These are phyloP conservation scores for Phyllotreta cruciferae DNA, from an alignment of 2,888 invertebrate genomes.

Conservation along the genomic window DNA sequence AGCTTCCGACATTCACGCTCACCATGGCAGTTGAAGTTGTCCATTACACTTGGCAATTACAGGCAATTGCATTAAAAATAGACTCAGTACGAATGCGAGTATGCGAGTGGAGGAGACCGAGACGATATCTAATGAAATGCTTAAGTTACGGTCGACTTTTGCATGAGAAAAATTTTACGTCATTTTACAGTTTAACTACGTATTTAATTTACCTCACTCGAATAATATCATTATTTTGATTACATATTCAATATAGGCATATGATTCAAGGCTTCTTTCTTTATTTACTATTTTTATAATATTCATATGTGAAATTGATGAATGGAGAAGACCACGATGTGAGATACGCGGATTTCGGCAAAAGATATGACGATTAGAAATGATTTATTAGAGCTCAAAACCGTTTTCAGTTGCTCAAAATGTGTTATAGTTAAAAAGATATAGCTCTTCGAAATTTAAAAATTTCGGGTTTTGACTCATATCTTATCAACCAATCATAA, in stretches of 20 bases:
- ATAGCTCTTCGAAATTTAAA: no score
- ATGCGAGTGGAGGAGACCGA: slow-evolving; percentile 31
- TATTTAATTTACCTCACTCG: slow-evolving; percentile 32
- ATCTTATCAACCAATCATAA: no score
- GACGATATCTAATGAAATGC: slow-evolving; percentile 45
- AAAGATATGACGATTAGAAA: no score
- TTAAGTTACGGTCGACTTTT: slow-evolving; percentile 42
- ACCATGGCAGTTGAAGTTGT: slow-evolving; percentile 53
- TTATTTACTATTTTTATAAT: no score
- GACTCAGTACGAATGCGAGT: slow-evolving; percentile 39
- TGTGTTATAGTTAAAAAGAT: no score
- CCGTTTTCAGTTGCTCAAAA: no score
- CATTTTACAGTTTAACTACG: slow-evolving; percentile 37
- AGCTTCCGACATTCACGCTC: slow-evolving; percentile 55
- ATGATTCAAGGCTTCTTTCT: slow-evolving; percentile 20
- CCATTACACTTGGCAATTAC: slow-evolving; percentile 53
- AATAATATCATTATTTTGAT: slow-evolving; percentile 37
- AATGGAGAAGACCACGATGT: no score
- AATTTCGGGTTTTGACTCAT: no score
- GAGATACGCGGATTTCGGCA: no score
- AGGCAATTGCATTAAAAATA: slow-evolving; percentile 50
- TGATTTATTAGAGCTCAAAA: no score
- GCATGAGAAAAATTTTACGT: slow-evolving; percentile 40
- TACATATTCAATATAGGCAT: slow-evolving; percentile 30
- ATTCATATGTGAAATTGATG: no score